phyloP scores from a whole-genome alignment of 2,888 invertebrate species.

The Agrochola lota region DNA sequence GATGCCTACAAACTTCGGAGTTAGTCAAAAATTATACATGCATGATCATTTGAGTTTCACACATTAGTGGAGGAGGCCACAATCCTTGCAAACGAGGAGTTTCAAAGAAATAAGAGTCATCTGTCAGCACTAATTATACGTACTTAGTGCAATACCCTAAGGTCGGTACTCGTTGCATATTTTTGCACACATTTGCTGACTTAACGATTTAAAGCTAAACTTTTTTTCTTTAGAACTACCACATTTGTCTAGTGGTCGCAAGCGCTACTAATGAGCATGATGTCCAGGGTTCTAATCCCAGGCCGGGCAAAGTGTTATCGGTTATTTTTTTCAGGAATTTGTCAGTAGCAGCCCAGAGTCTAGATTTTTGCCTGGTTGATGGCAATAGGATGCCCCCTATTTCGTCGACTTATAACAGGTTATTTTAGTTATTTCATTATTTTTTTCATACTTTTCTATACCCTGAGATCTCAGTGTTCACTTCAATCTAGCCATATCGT shows the following conservation, averaged over 20 bases:
- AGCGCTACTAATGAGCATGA: no score
- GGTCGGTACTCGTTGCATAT: slow-evolving; percentile 17
- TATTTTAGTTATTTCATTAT: neutral
- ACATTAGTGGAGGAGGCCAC: neutral
- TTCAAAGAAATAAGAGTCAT: slow-evolving; percentile 33
- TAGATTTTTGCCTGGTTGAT: no score
- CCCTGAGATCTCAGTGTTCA: no score
- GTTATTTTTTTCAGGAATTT: no score
- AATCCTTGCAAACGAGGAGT: slow-evolving; percentile 13
- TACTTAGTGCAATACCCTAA: slow-evolving; percentile 19
- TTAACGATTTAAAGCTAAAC: slow-evolving; percentile 1
- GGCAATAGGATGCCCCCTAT: no score
- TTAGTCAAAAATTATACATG: neutral
- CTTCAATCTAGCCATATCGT: no score
- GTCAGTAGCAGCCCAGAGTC: no score
- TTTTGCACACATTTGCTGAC: slow-evolving; percentile 28
- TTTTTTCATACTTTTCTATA: no score
- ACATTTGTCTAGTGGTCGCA: neutral
- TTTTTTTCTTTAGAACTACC: neutral
- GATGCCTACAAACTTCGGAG: neutral
- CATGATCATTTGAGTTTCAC: slow-evolving; percentile 10
- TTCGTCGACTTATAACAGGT: neutral
- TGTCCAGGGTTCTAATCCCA: neutral
- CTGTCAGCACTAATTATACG: slow-evolving; percentile 33
- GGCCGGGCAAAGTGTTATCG: neutral